These are phyloP conservation scores for Lordiphosa stackelbergi DNA, from an alignment of 1,140 invertebrate genomes.

Conservation along the genomic window DNA sequence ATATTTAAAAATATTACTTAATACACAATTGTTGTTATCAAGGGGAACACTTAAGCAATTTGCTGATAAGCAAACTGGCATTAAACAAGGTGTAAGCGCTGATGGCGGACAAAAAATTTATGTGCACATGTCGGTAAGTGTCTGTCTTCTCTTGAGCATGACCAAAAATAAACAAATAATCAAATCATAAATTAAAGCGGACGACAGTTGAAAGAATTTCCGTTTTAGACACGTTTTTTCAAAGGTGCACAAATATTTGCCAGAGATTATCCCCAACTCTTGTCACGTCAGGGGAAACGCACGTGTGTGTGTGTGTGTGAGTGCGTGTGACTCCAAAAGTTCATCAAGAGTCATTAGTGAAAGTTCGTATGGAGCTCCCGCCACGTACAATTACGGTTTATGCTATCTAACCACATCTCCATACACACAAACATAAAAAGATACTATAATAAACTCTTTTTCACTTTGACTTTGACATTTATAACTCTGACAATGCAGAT, in stretches of 20 bases:
- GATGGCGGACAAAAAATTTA: background rate
- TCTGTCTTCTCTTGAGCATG: slow-evolving; percentile 14
- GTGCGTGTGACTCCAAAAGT: slow-evolving; percentile 43
- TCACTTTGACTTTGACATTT: slow-evolving; percentile 43
- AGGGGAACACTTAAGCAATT: slow-evolving; percentile 14
- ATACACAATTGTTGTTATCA: slow-evolving; percentile 25
- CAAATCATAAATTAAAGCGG: background rate
- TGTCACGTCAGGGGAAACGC: slow-evolving; percentile 1
- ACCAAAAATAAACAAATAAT: slow-evolving; percentile 15
- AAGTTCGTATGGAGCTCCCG: slow-evolving; percentile 56
- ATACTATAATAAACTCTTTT: slow-evolving; percentile 15
- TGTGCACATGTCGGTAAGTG: background rate
- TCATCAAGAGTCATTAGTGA: slow-evolving; percentile 70
- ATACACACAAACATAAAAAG: slow-evolving; percentile 4
- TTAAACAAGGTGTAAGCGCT: slow-evolving; percentile 38
- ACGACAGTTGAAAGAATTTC: slow-evolving; percentile 25
- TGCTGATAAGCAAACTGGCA: slow-evolving; percentile 24
- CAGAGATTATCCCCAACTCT: background rate
- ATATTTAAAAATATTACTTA: slow-evolving; percentile 26
- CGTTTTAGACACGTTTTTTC: slow-evolving; percentile 22
- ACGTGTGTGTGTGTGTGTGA: slow-evolving; percentile 24
- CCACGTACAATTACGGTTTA: slow-evolving; percentile 64
- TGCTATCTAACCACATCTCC: slow-evolving; percentile 14
- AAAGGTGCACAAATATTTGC: slow-evolving; percentile 6
- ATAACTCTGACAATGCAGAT: background rate